A percentile compares a stretch with the other conserved stretches of the same genome.
Evolutionary conservation across 2,797 vertebrate genomes (phyloP).

Genomic region (Bufotes viridis): DNA sequence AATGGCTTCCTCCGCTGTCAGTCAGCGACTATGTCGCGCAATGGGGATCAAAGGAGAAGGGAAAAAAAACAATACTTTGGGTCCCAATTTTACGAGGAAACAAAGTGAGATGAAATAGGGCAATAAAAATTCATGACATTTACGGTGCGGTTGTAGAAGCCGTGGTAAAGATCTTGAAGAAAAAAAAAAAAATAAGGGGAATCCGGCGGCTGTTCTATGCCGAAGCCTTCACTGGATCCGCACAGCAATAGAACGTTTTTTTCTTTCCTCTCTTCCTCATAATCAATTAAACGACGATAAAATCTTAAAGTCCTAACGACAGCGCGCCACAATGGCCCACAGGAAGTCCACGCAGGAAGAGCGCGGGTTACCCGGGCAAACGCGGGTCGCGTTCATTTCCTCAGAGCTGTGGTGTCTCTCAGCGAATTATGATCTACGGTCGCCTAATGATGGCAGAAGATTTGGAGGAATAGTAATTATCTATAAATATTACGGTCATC

Average conservation of each 20-base stretch:
- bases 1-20: neutral
- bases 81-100: slow-evolving; percentile 49
- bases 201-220: neutral
- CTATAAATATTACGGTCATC: neutral
- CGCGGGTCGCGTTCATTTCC: neutral
- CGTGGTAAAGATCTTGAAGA: slow-evolving; percentile 26
- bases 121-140: slow-evolving; percentile 60
- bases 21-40: neutral
- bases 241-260: slow-evolving; percentile 27
- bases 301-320: slow-evolving; percentile 14
- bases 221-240: neutral
- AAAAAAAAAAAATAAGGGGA: neutral
- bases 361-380: neutral
- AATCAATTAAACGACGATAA: slow-evolving; percentile 39
- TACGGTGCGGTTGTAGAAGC: slow-evolving; percentile 42
- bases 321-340: neutral
- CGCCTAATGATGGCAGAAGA: neutral
- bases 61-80: slow-evolving; percentile 1
- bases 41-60: neutral
- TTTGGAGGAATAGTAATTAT: neutral
- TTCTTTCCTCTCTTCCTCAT: neutral
- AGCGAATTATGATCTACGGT: neutral
- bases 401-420: neutral
- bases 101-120: slow-evolving; percentile 56
- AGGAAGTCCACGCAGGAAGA: slow-evolving; percentile 22